These are phyloP conservation scores for Cepaea hortensis DNA, from an alignment of 2,888 invertebrate species.

Conservation along the genomic window DNA sequence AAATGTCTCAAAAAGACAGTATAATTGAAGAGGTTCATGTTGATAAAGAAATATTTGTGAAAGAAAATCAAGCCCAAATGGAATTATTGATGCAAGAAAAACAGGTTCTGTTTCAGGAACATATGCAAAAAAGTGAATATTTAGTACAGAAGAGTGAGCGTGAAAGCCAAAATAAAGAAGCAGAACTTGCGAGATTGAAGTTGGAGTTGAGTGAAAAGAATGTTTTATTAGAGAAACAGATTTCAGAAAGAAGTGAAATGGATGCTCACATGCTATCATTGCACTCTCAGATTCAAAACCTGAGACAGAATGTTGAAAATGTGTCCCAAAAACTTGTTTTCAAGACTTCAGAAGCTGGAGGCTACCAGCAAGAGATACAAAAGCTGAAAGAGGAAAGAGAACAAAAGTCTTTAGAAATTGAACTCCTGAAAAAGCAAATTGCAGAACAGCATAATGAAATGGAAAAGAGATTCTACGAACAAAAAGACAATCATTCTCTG, in stretches of 20 bases:
- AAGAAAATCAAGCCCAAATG: constrained; percentile 32
- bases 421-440: constrained; percentile 32
- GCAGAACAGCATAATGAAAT: constrained; percentile 45
- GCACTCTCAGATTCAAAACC: constrained; percentile 14
- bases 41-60: constrained; percentile 25
- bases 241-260: background rate
- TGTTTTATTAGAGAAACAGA: background rate
- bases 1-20: constrained; percentile 36
- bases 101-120: constrained; percentile 28
- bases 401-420: constrained; percentile 30
- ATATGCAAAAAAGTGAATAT: constrained; percentile 40
- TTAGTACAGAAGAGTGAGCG: constrained; percentile 14
- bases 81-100: constrained; percentile 33
- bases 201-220: constrained; percentile 9
- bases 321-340: background rate
- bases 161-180: constrained; percentile 26
- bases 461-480: constrained; percentile 35
- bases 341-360: constrained; percentile 10
- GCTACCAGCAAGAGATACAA: constrained; percentile 39
- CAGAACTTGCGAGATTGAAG: constrained; percentile 20
- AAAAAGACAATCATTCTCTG: background rate
- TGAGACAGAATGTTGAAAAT: constrained; percentile 21
- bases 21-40: constrained; percentile 17
- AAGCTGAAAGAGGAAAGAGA: constrained; percentile 36
- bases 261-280: constrained; percentile 16